Percentiles rank a stretch among this genome's conserved stretches.
Evolutionary conservation across 1,140 invertebrate species (phyloP).

Genomic region (Neoseiulus cucumeris): DNA sequence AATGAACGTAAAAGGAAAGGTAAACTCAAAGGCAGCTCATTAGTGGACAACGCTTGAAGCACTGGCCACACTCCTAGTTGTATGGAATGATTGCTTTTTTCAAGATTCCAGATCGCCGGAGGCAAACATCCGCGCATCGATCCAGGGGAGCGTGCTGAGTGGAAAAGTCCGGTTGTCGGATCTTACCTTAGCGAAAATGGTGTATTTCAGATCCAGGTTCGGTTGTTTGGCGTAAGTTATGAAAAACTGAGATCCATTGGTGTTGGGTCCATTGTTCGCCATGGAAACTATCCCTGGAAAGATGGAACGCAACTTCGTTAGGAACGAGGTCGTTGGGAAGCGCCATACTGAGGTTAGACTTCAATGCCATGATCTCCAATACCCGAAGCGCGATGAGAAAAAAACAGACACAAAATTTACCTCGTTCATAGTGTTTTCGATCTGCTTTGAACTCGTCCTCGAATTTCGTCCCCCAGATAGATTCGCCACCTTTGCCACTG

Average conservation of each 20-base stretch:
- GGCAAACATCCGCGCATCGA: too few species aligned
- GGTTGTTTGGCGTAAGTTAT: conserved; percentile 79
- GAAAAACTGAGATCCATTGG: conserved; percentile 98
- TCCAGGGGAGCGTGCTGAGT: too few species aligned
- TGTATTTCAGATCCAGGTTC: conserved; percentile 92
- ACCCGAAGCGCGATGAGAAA: not conserved
- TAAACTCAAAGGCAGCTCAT: conserved; percentile 5
- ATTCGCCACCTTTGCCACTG: conserved; percentile 79
- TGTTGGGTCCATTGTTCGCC: conserved; percentile 96
- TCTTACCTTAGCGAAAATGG: conserved; percentile 77
- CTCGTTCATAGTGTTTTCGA: conserved; percentile 29
- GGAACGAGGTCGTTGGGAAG: too few species aligned
- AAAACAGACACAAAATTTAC: not conserved
- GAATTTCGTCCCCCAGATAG: conserved; percentile 77
- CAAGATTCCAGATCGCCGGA: too few species aligned
- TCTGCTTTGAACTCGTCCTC: conserved; percentile 91
- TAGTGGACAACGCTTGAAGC: too few species aligned
- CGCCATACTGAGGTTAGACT: too few species aligned
- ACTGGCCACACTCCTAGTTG: too few species aligned
- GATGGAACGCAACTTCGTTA: too few species aligned
- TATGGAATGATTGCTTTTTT: too few species aligned
- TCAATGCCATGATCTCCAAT: not conserved
- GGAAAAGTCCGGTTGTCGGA: not conserved
- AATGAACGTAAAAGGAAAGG: conserved; percentile 26
- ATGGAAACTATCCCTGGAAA: conserved; percentile 69